These are phyloP conservation scores for Zosterops pallidus DNA, from an alignment of 2,113 vertebrate species.

Conservation along the genomic window DNA sequence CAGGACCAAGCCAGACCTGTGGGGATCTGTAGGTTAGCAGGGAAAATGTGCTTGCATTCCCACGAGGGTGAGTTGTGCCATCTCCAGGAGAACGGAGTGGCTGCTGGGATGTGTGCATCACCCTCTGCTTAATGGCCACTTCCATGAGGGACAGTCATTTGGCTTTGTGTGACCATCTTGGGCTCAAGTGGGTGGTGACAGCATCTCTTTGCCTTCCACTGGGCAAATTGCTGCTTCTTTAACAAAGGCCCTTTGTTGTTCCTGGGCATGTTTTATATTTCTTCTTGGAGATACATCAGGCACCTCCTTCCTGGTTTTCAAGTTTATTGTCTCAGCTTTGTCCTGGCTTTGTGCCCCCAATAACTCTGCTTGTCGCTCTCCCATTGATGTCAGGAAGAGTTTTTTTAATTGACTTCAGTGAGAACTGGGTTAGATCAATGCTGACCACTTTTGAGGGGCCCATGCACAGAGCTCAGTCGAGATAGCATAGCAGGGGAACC, in stretches of 20 bases:
- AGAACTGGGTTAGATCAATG: not conserved
- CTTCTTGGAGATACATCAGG: conserved; percentile 6
- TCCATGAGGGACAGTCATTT: not conserved
- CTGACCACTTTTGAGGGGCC: conserved; percentile 19
- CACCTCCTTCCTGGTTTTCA: not conserved
- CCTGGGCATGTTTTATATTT: conserved; percentile 16
- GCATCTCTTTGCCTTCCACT: not conserved
- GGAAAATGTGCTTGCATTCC: not conserved
- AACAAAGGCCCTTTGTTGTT: conserved; percentile 33
- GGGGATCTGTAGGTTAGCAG: not conserved
- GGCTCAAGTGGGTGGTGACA: not conserved
- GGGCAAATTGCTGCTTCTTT: not conserved
- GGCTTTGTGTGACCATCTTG: not conserved
- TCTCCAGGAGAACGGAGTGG: not conserved
- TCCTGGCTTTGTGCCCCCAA: not conserved
- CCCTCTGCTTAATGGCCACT: not conserved
- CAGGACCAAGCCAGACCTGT: not conserved
- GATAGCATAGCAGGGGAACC: conserved; percentile 6
- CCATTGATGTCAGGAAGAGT: not conserved
- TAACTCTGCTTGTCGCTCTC: not conserved
- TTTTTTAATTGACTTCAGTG: not conserved
- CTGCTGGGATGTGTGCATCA: not conserved
- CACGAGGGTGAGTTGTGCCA: not conserved
- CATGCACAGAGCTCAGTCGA: not conserved
- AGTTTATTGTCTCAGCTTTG: conserved; percentile 12